These are phyloP conservation scores for Caenorhabditis elegans DNA, from an alignment of 1,140 invertebrate genomes.

Conservation along the genomic window WBcel235 BX284602.5:11298001-11298500, in stretches of 20 bases:
- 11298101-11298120: not conserved
- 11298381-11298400: not conserved
- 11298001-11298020: not conserved
- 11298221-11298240: not conserved
- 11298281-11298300: not conserved
- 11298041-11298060: not conserved
- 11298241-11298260: not conserved
- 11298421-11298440: no score
- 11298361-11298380: not conserved
- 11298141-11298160: not conserved
- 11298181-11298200: not conserved
- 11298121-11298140: not conserved
- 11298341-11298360: not conserved
- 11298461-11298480: not conserved
- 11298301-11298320: slow-evolving; percentile 10
- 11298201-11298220: not conserved
- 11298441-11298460: not conserved
- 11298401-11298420: not conserved
- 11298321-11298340: slow-evolving; percentile 1
- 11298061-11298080: not conserved
- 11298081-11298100: not conserved
- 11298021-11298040: not conserved
- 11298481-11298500: not conserved
- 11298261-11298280: not conserved
- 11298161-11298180: slow-evolving; percentile 23